These are phyloP conservation scores for Athalia circularis DNA, from an alignment of 2,888 invertebrate species.

Conservation along the genomic window DNA sequence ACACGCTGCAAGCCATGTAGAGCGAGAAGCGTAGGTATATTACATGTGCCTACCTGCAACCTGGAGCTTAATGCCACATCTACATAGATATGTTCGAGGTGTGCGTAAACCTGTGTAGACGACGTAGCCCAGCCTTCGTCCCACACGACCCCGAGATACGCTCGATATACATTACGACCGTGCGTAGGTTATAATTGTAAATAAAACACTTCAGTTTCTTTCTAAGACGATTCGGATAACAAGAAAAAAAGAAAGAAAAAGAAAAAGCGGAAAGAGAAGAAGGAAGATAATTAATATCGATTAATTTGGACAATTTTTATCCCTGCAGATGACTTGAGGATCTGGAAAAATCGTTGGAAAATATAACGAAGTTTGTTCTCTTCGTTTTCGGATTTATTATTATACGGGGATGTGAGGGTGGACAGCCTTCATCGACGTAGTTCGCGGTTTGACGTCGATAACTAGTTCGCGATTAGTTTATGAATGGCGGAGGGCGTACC, in stretches of 20 bases:
- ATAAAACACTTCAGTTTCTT: constrained; percentile 10
- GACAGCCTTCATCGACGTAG: not conserved
- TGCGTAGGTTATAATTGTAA: constrained; percentile 13
- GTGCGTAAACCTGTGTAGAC: too few species aligned
- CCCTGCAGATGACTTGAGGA: too few species aligned
- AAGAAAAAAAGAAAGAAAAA: constrained; percentile 5
- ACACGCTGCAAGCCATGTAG: constrained; percentile 13
- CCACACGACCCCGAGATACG: too few species aligned
- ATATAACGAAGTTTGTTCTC: too few species aligned
- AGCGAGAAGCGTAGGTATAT: not conserved
- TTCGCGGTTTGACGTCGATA: constrained; percentile 27
- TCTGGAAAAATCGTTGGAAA: too few species aligned
- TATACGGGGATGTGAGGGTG: too few species aligned
- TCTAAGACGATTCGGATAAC: not conserved
- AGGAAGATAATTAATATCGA: not conserved
- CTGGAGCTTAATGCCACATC: too few species aligned
- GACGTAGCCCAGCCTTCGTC: too few species aligned
- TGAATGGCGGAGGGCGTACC: constrained; percentile 35
- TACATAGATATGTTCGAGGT: too few species aligned
- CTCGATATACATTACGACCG: not conserved
- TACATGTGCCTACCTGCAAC: too few species aligned
- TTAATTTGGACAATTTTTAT: not conserved
- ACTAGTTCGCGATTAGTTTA: constrained; percentile 42
- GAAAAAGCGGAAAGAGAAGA: not conserved
- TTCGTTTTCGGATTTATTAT: too few species aligned